These are phyloP conservation scores for Zaprionus tsacasi DNA, from an alignment of 1,140 invertebrate genomes.

Conservation along the genomic window DNA sequence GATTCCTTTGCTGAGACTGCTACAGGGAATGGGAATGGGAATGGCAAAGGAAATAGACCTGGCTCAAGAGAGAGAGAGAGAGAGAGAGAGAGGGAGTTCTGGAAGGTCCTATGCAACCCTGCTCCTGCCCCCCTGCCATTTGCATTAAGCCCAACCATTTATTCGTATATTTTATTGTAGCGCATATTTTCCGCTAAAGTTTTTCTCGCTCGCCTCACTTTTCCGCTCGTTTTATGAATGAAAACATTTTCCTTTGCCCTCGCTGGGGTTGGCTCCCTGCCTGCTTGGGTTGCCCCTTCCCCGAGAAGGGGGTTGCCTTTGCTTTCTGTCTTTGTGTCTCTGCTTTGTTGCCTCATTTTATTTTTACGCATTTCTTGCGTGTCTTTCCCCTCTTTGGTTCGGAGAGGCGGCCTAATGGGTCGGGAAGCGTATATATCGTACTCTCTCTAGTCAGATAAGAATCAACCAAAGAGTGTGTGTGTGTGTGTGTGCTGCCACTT, in stretches of 20 bases:
- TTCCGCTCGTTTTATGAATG: slow-evolving; percentile 67
- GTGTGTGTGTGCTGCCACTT: slow-evolving; percentile 23
- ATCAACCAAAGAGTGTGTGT: neutral
- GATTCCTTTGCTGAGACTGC: slow-evolving; percentile 56
- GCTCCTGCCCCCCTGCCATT: slow-evolving; percentile 52
- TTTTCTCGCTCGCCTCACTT: slow-evolving; percentile 37
- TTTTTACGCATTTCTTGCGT: slow-evolving; percentile 82
- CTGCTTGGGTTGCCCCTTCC: slow-evolving; percentile 14
- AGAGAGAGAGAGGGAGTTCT: neutral
- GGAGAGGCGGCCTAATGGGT: slow-evolving; percentile 29
- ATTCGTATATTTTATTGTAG: slow-evolving; percentile 81
- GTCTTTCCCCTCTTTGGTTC: slow-evolving; percentile 33
- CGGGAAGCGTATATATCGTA: slow-evolving; percentile 49
- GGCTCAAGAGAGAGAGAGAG: slow-evolving; percentile 14
- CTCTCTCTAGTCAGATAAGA: slow-evolving; percentile 62
- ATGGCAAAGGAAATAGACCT: neutral
- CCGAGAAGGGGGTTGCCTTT: slow-evolving; percentile 22
- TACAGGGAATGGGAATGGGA: neutral
- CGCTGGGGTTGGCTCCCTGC: neutral
- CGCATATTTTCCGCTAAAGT: slow-evolving; percentile 79
- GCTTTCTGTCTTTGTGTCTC: slow-evolving; percentile 54
- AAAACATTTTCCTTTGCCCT: slow-evolving; percentile 51
- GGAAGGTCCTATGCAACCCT: slow-evolving; percentile 50
- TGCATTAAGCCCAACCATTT: slow-evolving; percentile 77
- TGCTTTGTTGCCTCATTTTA: slow-evolving; percentile 67